A percentile compares a stretch with the other conserved stretches of the same genome.
Conservation (phyloP, 2,888 invertebrate genomes). For the Allygus modestus region DNA sequence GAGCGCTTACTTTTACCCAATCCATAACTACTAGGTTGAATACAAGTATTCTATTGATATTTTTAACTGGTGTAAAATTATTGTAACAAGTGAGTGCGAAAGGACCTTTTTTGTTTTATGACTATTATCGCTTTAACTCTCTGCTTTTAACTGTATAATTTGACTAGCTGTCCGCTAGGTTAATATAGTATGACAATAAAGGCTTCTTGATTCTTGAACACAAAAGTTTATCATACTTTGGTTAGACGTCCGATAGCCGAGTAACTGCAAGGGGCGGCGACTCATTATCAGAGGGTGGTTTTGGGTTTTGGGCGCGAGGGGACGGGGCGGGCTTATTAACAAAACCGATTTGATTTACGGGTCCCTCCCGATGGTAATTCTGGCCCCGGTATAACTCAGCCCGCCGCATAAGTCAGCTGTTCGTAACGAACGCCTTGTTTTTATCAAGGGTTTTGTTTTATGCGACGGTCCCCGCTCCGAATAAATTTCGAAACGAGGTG, state of each 20-base stretch:
- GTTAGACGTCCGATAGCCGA: neutral
- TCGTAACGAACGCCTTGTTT: constrained; percentile 22
- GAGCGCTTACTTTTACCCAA: too few relatives aligned
- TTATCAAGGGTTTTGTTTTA: constrained; percentile 41
- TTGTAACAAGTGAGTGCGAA: too few relatives aligned
- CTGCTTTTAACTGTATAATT: too few relatives aligned
- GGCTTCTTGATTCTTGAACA: too few relatives aligned
- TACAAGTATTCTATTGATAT: too few relatives aligned
- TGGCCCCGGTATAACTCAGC: constrained; percentile 31
- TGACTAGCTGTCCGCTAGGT: too few relatives aligned
- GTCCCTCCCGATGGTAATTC: constrained; percentile 33
- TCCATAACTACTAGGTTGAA: too few relatives aligned
- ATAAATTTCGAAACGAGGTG: constrained; percentile 34
- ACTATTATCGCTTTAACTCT: too few relatives aligned
- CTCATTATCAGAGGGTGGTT: constrained; percentile 39
- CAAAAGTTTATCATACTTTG: too few relatives aligned
- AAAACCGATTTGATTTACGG: constrained; percentile 36
- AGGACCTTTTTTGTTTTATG: too few relatives aligned
- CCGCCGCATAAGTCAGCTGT: neutral
- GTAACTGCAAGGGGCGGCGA: neutral
- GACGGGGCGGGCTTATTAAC: constrained; percentile 25
- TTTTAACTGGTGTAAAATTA: too few relatives aligned
- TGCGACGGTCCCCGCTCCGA: constrained; percentile 36
- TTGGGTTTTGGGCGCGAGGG: constrained; percentile 7
- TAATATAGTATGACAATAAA: too few relatives aligned